Evolutionary conservation across 2,113 vertebrate genomes (phyloP), one percentile per base, ranked within the genome.

Genomic region (Alaudala cheleensis): DNA sequence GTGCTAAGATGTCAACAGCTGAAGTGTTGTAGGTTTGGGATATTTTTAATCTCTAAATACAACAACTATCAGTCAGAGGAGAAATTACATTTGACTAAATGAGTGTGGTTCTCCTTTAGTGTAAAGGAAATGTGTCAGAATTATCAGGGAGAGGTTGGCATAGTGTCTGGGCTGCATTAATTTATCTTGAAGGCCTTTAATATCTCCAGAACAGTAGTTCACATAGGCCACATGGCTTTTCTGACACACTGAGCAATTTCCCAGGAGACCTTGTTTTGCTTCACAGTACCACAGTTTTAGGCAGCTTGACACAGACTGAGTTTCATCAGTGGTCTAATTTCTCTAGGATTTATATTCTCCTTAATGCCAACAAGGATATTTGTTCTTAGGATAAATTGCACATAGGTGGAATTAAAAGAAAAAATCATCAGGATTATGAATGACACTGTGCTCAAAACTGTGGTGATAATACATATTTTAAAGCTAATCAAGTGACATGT

Each of bases 21-120:
- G 73, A 95, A 92, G 37, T 81, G 57, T 18, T 90, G 61, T 73
- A 85, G 40, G 90, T 66, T 92, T 95, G 74, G 45, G 58, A 80
- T 88, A 86, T 93, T 96, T 96, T 94, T 95, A 93, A 80, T 81
- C 79, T 94, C 88, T 73, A 83, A 93, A 92, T 71, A 65, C 60
- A 90, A 88, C 22, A 77, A 70, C 81, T 19, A 3, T 81, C 87
- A 86, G 39, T 86, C 88, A 92, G 40, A 88, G 47, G 12, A 95
- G 47, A 84, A 92, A 91, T 69, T 93, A n/a, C 21, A 34, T 76
- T 90, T 92, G 81, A 90, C 60, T 84, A 94, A 86, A 85, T 54
- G 93, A 95, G 39, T 64, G 47, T 83, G n/a, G 14, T 17, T 96
- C 39, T 92, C 86, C 91, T 94, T 85, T 95, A 73, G 62, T 70